phyloP scores from a whole-genome alignment of 2,888 invertebrate species.

The Lasius fuliginosus region DNA sequence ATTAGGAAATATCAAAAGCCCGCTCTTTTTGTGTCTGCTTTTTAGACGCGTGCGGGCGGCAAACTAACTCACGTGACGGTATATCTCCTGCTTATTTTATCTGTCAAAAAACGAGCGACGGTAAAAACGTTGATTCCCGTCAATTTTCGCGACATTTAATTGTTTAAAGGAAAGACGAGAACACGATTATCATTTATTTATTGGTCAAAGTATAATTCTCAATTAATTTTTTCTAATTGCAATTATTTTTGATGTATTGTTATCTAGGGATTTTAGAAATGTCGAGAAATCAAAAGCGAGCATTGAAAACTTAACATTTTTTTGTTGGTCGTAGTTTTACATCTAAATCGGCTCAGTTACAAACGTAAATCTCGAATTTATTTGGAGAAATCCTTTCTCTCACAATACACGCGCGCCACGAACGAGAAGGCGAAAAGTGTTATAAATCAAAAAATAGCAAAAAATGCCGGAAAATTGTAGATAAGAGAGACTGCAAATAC shows the following conservation, averaged over 20 bases:
- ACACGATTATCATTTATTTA: neutral
- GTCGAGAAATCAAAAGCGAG: neutral
- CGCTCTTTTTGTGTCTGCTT: slow-evolving; percentile 29
- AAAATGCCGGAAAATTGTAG: slow-evolving; percentile 58
- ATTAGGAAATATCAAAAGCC: slow-evolving; percentile 72
- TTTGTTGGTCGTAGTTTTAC: neutral
- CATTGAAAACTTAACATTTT: neutral
- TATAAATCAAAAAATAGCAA: slow-evolving; percentile 77
- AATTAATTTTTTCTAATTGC: neutral
- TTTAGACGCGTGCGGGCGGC: slow-evolving; percentile 46
- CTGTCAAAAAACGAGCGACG: neutral
- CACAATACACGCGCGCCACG: slow-evolving; percentile 67
- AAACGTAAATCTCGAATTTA: slow-evolving; percentile 26
- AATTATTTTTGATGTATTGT: neutral
- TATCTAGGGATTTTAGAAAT: too few relatives aligned
- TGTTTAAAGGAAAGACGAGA: neutral
- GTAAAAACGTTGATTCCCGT: neutral
- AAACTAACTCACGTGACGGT: neutral
- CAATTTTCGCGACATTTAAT: neutral
- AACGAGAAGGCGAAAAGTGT: slow-evolving; percentile 78
- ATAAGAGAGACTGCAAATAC: slow-evolving; percentile 51
- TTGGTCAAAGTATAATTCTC: neutral
- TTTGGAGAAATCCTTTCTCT: slow-evolving; percentile 44
- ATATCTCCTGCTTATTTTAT: neutral
- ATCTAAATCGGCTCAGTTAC: neutral